Percentiles rank a stretch among this genome's conserved stretches.
Conservation (phyloP, 2,888 invertebrate species). For the Phorcus lineatus region DNA sequence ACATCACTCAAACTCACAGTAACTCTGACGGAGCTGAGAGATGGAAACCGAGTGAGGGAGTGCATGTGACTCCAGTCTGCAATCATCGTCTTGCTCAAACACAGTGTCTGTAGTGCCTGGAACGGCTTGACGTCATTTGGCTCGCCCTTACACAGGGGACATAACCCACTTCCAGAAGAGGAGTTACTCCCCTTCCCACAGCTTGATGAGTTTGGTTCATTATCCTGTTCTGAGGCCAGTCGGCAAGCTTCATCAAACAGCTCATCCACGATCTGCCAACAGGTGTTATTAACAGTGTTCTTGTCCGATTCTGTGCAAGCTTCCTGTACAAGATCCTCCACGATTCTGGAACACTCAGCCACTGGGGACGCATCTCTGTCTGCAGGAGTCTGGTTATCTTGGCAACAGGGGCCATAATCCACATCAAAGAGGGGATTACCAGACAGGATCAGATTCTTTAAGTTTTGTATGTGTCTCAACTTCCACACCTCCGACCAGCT, state of each 20-base stretch:
- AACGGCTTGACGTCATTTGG: conserved; percentile 43
- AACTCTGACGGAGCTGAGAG: conserved; percentile 56
- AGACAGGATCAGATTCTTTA: conserved; percentile 64
- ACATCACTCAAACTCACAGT: conserved; percentile 50
- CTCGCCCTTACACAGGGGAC: background rate
- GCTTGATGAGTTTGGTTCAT: background rate
- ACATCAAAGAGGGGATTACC: conserved; percentile 64
- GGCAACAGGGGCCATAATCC: conserved; percentile 42
- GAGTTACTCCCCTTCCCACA: conserved; percentile 7
- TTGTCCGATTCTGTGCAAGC: conserved; percentile 8
- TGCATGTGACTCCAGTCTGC: conserved; percentile 56
- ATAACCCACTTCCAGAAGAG: background rate
- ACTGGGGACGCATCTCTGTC: background rate
- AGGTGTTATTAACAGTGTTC: background rate
- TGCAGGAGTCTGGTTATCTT: background rate
- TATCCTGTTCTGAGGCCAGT: background rate
- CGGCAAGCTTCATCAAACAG: background rate
- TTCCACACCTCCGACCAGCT: conserved; percentile 70
- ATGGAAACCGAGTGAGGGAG: conserved; percentile 57
- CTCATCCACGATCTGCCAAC: conserved; percentile 1
- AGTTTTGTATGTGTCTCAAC: conserved; percentile 52
- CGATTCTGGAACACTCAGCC: conserved; percentile 26
- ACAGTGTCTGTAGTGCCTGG: conserved; percentile 53
- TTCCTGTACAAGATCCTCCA: conserved; percentile 27
- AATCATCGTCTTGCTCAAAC: conserved; percentile 64